Evolutionary conservation across 1,140 invertebrate genomes (phyloP).

Genomic region (Daktulosphaira vitifoliae): DNA sequence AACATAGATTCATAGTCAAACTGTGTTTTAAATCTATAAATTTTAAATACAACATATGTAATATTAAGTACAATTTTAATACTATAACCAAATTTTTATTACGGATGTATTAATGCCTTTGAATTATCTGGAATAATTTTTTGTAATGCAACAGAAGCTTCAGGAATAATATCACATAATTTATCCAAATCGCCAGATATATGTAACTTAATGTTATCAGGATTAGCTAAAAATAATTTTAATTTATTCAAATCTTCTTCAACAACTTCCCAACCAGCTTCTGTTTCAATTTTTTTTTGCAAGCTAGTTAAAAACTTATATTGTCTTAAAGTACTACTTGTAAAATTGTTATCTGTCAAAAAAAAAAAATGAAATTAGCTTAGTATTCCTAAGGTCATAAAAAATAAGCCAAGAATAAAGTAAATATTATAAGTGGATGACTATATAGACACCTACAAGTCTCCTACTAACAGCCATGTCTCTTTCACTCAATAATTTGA

Average conservation of each 20-base stretch:
- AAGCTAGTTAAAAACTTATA: conserved; percentile 64
- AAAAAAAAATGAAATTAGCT: no score
- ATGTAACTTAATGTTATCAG: conserved; percentile 57
- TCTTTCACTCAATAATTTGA: no score
- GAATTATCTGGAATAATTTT: conserved; percentile 47
- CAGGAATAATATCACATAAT: conserved; percentile 45
- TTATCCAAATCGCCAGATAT: conserved; percentile 62
- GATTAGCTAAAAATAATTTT: conserved; percentile 50
- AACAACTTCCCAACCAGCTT: conserved; percentile 47
- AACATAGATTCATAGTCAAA: conserved; percentile 46
- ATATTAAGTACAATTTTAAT: no score
- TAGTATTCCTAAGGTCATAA: no score
- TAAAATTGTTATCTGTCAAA: conserved; percentile 64
- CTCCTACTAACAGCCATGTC: no score
- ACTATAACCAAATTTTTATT: no score
- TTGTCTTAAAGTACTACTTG: conserved; percentile 61
- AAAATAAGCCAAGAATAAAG: no score
- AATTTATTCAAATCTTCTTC: conserved; percentile 54
- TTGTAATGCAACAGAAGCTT: conserved; percentile 51
- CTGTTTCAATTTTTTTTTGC: conserved; percentile 50
- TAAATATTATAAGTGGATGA: no score
- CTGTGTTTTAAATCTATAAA: no score
- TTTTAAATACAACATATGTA: conserved; percentile 47
- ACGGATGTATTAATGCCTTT: no score
- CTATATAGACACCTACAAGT: no score